A percentile compares a stretch with the other conserved stretches of the same genome.
These are phyloP conservation scores for Echeneis naucrates DNA, from an alignment of 2,797 vertebrate genomes.

Conservation along the genomic window DNA sequence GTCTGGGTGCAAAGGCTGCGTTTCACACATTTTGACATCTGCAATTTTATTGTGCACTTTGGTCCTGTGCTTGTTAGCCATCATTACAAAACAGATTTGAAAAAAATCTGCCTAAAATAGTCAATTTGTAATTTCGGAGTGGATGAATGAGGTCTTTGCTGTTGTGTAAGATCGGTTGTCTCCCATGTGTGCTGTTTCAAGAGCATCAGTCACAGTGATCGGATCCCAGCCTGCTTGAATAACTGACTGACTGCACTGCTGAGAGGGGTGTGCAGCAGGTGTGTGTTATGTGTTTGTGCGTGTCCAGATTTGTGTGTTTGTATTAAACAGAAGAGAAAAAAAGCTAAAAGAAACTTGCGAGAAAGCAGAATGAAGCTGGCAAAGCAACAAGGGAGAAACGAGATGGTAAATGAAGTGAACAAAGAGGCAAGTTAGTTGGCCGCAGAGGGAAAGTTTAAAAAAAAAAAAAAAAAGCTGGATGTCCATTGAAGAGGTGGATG, in stretches of 20 bases:
- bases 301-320: constrained; percentile 1
- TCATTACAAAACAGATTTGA: background rate
- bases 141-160: background rate
- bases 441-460: constrained; percentile 38
- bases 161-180: background rate
- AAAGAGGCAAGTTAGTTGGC: constrained; percentile 48
- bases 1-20: background rate
- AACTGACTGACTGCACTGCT: constrained; percentile 28
- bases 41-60: background rate
- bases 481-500: constrained; percentile 41
- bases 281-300: constrained; percentile 25
- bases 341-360: constrained; percentile 17
- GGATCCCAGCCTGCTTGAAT: constrained; percentile 12
- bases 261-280: background rate
- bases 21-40: background rate
- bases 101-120: background rate
- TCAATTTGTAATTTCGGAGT: background rate
- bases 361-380: constrained; percentile 48
- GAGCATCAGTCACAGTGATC: constrained; percentile 51
- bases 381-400: constrained; percentile 43
- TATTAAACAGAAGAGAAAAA: constrained; percentile 19
- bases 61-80: background rate
- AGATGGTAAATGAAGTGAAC: constrained; percentile 42
- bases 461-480: constrained; percentile 21
- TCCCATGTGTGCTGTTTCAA: constrained; percentile 5